Conservation (phyloP, 2,113 vertebrate species). For the Alces alces region DNA sequence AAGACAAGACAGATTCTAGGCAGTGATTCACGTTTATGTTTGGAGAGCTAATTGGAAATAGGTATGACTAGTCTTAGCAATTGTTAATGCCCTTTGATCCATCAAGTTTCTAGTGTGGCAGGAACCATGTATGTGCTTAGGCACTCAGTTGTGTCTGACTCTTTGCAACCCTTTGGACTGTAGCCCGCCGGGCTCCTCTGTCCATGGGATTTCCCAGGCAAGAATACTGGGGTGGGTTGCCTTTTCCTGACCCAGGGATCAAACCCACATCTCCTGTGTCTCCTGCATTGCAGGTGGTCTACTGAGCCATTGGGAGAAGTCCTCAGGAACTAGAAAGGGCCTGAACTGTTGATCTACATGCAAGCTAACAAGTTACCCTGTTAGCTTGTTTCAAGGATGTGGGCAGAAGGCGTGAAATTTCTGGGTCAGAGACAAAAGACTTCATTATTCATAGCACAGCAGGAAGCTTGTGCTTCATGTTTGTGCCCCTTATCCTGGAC, state of each 20-base stretch:
- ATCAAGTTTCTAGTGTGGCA: not conserved
- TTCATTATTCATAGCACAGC: not conserved
- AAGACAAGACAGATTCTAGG: not conserved
- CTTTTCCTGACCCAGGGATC: not conserved
- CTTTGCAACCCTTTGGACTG: not conserved
- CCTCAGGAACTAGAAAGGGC: not conserved
- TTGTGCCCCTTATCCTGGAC: not conserved
- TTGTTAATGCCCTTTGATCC: not conserved
- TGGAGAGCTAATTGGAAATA: not conserved
- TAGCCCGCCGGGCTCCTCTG: not conserved
- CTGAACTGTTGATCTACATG: not conserved
- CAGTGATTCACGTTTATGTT: not conserved
- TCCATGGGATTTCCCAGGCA: not conserved
- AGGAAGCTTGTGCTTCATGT: not conserved
- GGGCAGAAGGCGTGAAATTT: not conserved
- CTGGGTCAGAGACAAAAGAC: not conserved
- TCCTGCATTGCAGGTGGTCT: not conserved
- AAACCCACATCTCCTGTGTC: not conserved
- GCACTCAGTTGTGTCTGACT: not conserved
- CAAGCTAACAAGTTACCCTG: not conserved
- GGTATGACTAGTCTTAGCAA: not conserved
- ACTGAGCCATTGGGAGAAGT: not conserved
- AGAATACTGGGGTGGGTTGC: not conserved
- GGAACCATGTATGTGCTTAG: not conserved
- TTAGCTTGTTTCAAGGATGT: not conserved